Percentiles rank a stretch among this genome's conserved stretches.
Conservation (phyloP, 2,113 vertebrate species). For the Tychaedon coryphoeus region DNA sequence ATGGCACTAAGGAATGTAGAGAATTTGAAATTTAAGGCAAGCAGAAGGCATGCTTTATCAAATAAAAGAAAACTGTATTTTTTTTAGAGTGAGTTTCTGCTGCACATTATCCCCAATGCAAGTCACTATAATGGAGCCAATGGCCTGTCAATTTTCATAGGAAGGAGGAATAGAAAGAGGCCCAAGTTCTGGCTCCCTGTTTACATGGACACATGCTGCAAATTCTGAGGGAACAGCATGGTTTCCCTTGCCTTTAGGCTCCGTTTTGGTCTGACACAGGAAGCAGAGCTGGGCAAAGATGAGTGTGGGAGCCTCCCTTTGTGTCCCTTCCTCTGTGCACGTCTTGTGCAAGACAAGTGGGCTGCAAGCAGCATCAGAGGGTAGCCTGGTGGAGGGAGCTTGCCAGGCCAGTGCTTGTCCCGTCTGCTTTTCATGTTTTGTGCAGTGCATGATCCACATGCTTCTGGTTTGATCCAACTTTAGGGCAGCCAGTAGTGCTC, state of each 20-base stretch:
- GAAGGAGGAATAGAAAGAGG: neutral
- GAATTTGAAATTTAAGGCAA: slow-evolving; percentile 43
- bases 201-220: neutral
- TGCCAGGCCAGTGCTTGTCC: neutral
- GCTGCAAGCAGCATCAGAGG: neutral
- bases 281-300: neutral
- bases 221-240: neutral
- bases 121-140: neutral
- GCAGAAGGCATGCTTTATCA: slow-evolving; percentile 30
- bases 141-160: neutral
- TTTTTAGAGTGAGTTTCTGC: neutral
- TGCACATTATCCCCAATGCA: neutral
- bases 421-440: neutral
- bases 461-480: neutral
- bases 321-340: rapidly evolving
- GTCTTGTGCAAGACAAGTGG: neutral
- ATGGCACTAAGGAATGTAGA: neutral
- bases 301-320: neutral
- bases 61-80: slow-evolving; percentile 38
- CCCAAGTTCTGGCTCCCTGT: neutral
- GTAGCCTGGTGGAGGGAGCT: neutral
- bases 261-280: neutral
- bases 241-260: neutral
- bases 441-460: rapidly evolving
- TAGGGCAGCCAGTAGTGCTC: neutral